Evolutionary conservation across 2,888 invertebrate genomes (phyloP).

Genomic region (Cosmopolites sordidus): DNA sequence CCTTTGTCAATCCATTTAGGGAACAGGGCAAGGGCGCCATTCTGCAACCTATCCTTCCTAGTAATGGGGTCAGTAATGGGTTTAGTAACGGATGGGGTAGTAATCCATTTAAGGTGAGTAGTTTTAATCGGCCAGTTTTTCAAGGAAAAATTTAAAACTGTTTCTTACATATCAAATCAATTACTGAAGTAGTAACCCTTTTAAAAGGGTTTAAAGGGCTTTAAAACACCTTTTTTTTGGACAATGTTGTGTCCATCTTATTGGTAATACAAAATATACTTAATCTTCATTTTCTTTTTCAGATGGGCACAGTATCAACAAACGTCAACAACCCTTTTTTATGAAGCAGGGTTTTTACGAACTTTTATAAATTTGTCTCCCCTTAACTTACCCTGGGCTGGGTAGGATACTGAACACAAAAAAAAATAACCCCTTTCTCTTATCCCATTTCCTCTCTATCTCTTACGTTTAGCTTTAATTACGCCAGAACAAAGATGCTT

Average conservation of each 20-base stretch:
- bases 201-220: too few relatives aligned
- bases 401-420: too few relatives aligned
- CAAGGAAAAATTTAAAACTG: neutral
- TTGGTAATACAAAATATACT: too few relatives aligned
- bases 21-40: slow-evolving; percentile 33
- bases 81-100: slow-evolving; percentile 38
- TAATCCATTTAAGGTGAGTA: slow-evolving; percentile 45
- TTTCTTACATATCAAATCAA: too few relatives aligned
- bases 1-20: slow-evolving; percentile 41
- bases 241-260: too few relatives aligned
- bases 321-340: slow-evolving; percentile 60
- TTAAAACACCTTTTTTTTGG: too few relatives aligned
- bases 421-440: too few relatives aligned
- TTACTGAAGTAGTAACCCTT: too few relatives aligned
- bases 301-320: slow-evolving; percentile 44
- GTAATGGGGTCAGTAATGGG: slow-evolving; percentile 33
- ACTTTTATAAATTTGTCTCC: neutral
- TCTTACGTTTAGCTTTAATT: slow-evolving; percentile 8
- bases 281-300: slow-evolving; percentile 41
- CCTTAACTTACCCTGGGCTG: neutral
- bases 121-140: too few relatives aligned
- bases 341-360: slow-evolving; percentile 43
- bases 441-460: slow-evolving; percentile 8
- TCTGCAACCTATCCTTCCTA: slow-evolving; percentile 37
- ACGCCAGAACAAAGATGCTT: slow-evolving; percentile 10